Conservation (phyloP, 2,113 vertebrate genomes). For the Nannobrachium achirus region DNA sequence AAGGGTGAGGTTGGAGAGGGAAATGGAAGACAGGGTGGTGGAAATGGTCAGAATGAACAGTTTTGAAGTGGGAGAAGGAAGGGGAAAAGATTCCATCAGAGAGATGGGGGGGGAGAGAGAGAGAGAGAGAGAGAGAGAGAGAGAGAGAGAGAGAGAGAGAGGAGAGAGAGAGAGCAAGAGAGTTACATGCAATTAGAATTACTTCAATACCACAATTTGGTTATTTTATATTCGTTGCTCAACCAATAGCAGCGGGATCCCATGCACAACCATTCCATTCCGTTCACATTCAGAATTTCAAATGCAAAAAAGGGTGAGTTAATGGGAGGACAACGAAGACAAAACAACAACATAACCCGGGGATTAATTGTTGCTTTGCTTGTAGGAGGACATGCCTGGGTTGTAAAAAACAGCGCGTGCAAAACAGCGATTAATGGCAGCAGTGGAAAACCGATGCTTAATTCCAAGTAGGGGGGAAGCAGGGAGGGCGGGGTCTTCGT, state of each 20-base stretch:
- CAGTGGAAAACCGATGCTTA: conserved; percentile 37
- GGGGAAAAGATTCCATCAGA: neutral
- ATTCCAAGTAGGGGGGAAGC: conserved; percentile 38
- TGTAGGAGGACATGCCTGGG: conserved; percentile 58
- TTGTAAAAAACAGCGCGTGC: conserved; percentile 54
- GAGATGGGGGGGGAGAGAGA: neutral
- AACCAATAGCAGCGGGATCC: conserved; percentile 52
- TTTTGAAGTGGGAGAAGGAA: conserved; percentile 1
- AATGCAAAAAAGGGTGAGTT: conserved; percentile 57
- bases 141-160: conserved; percentile 60
- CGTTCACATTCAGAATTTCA: conserved; percentile 72
- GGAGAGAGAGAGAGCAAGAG: conserved; percentile 75
- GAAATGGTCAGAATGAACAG: conserved; percentile 10
- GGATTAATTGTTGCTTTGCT: conserved; percentile 57
- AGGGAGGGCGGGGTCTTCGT: conserved; percentile 26
- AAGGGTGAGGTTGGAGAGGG: conserved; percentile 2
- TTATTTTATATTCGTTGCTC: conserved; percentile 67
- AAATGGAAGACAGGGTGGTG: conserved; percentile 1
- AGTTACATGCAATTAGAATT: conserved; percentile 96
- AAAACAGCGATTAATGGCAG: conserved; percentile 39
- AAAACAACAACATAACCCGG: conserved; percentile 43
- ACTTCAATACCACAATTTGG: conserved; percentile 75
- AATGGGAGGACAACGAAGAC: conserved; percentile 52
- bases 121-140: conserved; percentile 55
- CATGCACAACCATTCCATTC: conserved; percentile 65